phyloP scores from a whole-genome alignment of 2,888 invertebrate species.

The Serripes groenlandicus region DNA sequence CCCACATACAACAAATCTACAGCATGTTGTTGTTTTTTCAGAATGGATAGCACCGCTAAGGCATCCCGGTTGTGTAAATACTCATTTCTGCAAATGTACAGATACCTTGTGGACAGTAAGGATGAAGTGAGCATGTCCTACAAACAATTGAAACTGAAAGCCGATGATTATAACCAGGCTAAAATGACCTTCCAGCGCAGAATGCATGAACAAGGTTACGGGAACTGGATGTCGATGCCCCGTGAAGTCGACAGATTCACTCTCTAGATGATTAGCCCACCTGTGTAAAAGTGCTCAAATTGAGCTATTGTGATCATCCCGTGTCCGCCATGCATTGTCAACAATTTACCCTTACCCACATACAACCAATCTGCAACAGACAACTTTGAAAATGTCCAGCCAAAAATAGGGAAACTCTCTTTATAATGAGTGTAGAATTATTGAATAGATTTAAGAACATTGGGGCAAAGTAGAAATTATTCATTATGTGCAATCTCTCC shows the following conservation, averaged over 20 bases:
- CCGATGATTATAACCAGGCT: slow-evolving; percentile 68
- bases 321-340: not conserved
- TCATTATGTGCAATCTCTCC: not conserved
- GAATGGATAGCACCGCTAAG: slow-evolving; percentile 20
- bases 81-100: slow-evolving; percentile 28
- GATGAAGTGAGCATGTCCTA: slow-evolving; percentile 27
- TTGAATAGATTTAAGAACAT: not conserved
- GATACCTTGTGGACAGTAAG: slow-evolving; percentile 3
- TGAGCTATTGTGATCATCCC: not conserved
- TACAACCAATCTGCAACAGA: too few species aligned
- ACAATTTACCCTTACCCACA: too few species aligned
- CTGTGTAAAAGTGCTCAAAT: not conserved
- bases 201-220: slow-evolving; percentile 77
- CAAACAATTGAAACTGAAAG: slow-evolving; percentile 60
- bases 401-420: too few species aligned
- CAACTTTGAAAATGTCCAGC: not conserved
- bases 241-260: slow-evolving; percentile 83
- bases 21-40: slow-evolving; percentile 20
- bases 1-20: not conserved
- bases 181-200: slow-evolving; percentile 78
- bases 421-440: too few species aligned
- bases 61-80: slow-evolving; percentile 52
- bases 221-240: slow-evolving; percentile 84
- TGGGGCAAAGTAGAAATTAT: not conserved
- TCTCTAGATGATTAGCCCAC: not conserved